Base-by-base conservation (phyloP, 2,113 vertebrate species). In the mouse (Mus musculus) region DNA sequence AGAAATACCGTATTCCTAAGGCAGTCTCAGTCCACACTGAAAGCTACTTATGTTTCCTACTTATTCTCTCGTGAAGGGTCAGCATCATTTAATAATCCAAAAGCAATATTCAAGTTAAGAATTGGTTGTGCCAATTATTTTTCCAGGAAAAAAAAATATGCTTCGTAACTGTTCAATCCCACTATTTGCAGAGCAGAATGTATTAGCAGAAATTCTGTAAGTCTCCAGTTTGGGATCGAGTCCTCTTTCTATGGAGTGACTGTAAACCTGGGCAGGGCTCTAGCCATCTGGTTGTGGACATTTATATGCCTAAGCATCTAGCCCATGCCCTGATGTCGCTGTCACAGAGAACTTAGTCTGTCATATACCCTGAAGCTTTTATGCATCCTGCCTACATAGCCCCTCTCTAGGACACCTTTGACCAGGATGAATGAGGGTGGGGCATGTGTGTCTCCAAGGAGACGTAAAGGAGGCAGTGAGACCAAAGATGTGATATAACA, bases 1-100 rank as follows among this genome's bases (percentile, higher is more conserved):
- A 95, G 67, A 28, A 0, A 0, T 67, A 1, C 73, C 42, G 0
- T 88, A 97, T 96, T 97, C 89, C 76, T 69, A 78, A 12, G 56
- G 8, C 14, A 93, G 13, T 73, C 82, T 88, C 63, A n/a, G 24
- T 61, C 65, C 56, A 42, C 52, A 56, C 19, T 39, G 54, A 87
- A n/a, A 36, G 3, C 63, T 39, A 10, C 59, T 93, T 85, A 1
- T 65, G 96, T 93, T 92, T 80, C 28, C 71, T 82, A 72, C 28
- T 5, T 42, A 6, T 87, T 80, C 16, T 61, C 90, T 82, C 85
- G 71, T 86, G 78, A 85, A 9, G 24, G 4, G 77, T 80, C 91
- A 71, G 4, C 86, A 91, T 95, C 8, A 77, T 97, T 49, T 81
- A 93, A 80, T 75, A 69, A 52, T 22, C 39, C 77, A 93, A 90